Evolutionary conservation across 2,797 vertebrate species (phyloP).

Genomic region (Acestrorhynchus altus): DNA sequence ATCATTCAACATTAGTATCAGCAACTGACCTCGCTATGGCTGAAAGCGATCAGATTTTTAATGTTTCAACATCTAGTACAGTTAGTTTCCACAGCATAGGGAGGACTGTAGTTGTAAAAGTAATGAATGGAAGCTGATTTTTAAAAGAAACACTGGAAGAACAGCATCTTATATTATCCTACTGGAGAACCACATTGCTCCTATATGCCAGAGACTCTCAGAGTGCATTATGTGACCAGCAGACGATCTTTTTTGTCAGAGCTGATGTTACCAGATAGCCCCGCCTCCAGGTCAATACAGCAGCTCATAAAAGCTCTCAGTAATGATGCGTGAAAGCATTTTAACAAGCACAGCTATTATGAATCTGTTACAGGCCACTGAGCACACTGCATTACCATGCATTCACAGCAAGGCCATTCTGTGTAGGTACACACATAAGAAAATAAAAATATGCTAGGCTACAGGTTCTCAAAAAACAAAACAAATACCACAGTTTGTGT

Average conservation of each 20-base stretch:
- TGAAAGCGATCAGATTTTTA: background rate
- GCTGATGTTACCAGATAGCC: constrained; percentile 33
- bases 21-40: background rate
- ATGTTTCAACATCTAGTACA: background rate
- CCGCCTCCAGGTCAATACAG: constrained; percentile 38
- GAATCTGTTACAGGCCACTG: constrained; percentile 40
- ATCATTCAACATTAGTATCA: background rate
- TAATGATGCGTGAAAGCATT: constrained; percentile 45
- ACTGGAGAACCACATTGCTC: background rate
- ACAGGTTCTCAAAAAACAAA: background rate
- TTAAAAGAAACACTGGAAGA: background rate
- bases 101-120: too few relatives aligned
- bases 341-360: constrained; percentile 44
- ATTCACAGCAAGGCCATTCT: background rate
- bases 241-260: background rate
- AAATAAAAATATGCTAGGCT: background rate
- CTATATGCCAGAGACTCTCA: background rate
- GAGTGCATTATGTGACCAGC: background rate
- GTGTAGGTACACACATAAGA: background rate
- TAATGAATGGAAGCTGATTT: too few relatives aligned
- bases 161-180: background rate
- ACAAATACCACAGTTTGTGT: background rate
- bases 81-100: background rate
- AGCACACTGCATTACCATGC: constrained; percentile 25
- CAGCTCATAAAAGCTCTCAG: constrained; percentile 29